These are phyloP conservation scores for Engraulis encrasicolus DNA, from an alignment of 2,113 vertebrate genomes.

Conservation along the genomic window DNA sequence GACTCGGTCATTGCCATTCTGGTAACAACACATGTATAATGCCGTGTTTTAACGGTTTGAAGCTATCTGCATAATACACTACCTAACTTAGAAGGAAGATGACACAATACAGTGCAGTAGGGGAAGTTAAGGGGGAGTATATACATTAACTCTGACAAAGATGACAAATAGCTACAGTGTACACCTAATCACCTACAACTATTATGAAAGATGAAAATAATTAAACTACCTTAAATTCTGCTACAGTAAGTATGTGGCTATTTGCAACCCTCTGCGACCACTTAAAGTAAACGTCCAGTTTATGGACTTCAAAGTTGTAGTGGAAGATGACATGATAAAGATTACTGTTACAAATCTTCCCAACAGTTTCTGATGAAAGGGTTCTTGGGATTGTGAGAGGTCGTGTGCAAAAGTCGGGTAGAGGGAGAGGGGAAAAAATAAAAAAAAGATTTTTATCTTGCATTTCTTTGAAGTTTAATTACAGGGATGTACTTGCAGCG, in stretches of 20 bases:
- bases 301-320: neutral
- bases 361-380: neutral
- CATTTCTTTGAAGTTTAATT: neutral
- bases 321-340: neutral
- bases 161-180: neutral
- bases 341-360: neutral
- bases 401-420: neutral
- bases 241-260: neutral
- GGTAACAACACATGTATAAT: too few relatives aligned
- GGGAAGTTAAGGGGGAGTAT: neutral
- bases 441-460: neutral
- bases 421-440: too few relatives aligned
- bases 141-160: neutral
- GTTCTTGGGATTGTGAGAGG: neutral
- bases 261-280: neutral
- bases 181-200: conserved; percentile 1
- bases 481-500: neutral
- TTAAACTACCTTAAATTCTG: neutral
- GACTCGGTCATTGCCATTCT: too few relatives aligned
- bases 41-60: too few relatives aligned
- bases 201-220: neutral
- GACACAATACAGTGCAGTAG: neutral
- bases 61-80: too few relatives aligned
- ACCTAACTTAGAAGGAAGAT: neutral
- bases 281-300: neutral